Base-by-base conservation (phyloP, 2,797 vertebrate species). In the Muscicapa striata region DNA sequence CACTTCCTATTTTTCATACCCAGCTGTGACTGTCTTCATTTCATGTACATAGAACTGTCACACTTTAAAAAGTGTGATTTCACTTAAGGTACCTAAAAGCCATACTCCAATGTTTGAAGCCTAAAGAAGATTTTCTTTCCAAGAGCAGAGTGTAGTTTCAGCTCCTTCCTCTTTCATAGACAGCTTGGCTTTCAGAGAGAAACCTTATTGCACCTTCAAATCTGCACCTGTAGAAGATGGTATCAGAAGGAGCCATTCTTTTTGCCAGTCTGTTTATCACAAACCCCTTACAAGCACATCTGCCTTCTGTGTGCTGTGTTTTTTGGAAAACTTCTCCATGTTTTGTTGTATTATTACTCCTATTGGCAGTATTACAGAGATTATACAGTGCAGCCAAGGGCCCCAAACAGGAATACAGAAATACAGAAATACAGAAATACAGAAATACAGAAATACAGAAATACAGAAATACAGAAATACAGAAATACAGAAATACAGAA, bases 401-500 rank as follows among this genome's bases (percentile, higher is more conserved):
- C 14, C 74, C 23, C 27, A 45, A 77, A 85, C 10, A 61, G 13
- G 46, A 61, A 77, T 24, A 61, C 11, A 86, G 62, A 75, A 94
- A 77, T 38, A 38, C 11, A 38, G 38, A 13, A 61, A 77, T 24
- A 61, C 11, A 88, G 66, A 75, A 94, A 75, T 74, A 84, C 36
- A 36, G 36, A 36, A 61, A 77, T 24, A 61, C 11, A 88, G 66
- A 75, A 94, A 75, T 74, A 84, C 36, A 36, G 36, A 36, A 36
- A 36, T 36, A 36, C 36, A 36, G 36, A 36, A 94, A 77, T 38
- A 38, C 11, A 38, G 38, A 13, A 61, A 77, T 24, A 61, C 11
- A 88, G 66, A 75, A 94, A 75, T 74, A 84, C 36, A 36, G 36
- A 36, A 61, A 77, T 24, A 61, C 11, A 88, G 66, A 75, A 94